Evolutionary conservation across 2,888 invertebrate genomes (phyloP), one percentile per base, ranked within the genome.

Genomic region (Cybosia mesomella): DNA sequence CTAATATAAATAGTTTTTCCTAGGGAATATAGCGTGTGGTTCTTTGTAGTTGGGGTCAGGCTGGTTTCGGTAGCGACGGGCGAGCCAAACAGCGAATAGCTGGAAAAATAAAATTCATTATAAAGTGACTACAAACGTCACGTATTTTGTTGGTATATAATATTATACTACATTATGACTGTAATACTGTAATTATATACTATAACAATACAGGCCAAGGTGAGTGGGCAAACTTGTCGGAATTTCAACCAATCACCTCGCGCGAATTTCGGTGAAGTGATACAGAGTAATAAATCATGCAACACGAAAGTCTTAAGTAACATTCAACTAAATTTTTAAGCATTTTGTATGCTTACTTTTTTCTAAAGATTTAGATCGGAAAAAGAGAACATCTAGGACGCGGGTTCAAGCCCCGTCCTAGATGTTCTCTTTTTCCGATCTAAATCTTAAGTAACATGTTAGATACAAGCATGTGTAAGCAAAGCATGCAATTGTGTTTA

Each of bases 41-140:
- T 96, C 96, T 91, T 97, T 96, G 90, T 97, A 96, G 85, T 95
- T 95, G 70, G 97, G 97, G 93, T 97, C 97, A 69, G 97, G 96
- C 90, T 97, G 97, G 93, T 98, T 98, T 87, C 98, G 96, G 92
- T 97, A 98, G 82, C 96, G 96, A 88, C 97, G 96, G 76, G 98
- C 97, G 89, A 97, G 95, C 92, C 97, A 96, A 82, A 97, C 97
- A 86, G 98, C 98, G 89, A 98, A 96, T 87, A 98, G 96, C 98
- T 98, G 96, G 57, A 96, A 95, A 71, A 64, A 58, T 21, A 58
- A 58, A 65, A 9, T 36, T 18, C 0, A 43, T 79, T 79, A 72
- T 4, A 58, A 53, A 57, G 9, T 15, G 22, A 36, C 34, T 36
- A 54, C n/a, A 39, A 39, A 10, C 58, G 22, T 43, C 21, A 39